Evolutionary conservation across 2,797 vertebrate genomes (phyloP), one percentile per base, ranked within the genome.

Genomic region (Pantherophis vulpinus): DNA sequence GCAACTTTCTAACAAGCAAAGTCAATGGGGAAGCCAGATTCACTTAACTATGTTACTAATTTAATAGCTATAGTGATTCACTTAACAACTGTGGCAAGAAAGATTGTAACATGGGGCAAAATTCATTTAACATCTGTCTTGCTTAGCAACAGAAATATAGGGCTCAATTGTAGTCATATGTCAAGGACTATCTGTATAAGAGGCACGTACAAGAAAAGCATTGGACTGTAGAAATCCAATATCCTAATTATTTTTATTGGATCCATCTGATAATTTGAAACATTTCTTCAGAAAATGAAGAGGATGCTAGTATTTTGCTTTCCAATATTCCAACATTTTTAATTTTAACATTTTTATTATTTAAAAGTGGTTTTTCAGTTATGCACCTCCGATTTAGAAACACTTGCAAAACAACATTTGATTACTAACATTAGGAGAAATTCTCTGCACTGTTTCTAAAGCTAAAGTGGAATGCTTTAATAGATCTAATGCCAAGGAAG

Each of bases 401-500:
- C 16, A 58, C 27, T 87, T 87, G 60, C 20, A 25, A 11, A 55
- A 56, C 54, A 32, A n/a, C 4, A 88, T 70, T 54, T 88, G 63
- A 89, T 54, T 79, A 4, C 23, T 87, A 16, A 37, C 6, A 13
- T 87, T 74, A 59, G 87, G 58, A 47, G 37, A 47, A 83, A 90
- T 90, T 55, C 11, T 27, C n/a, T n/a, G 23, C 58, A 86, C 3
- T n/a, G 12, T 87, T 92, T 93, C 54, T 51, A 59, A 87, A 37
- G 9, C n/a, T 63, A 86, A 23, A 5, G 13, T 86, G 4, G 2
- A 29, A 59, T 55, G 16, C 37, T 86, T 87, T 87, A 63, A 70
- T 86, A 74, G 51, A 58, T 7, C 89, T 92, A 89, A 25, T 63
- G 60, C 42, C 63, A 95, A 91, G n/a, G 88, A 94, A 63, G 2